Evolutionary conservation across 2,113 vertebrate genomes (phyloP).

Genomic region (Sprattus sprattus): DNA sequence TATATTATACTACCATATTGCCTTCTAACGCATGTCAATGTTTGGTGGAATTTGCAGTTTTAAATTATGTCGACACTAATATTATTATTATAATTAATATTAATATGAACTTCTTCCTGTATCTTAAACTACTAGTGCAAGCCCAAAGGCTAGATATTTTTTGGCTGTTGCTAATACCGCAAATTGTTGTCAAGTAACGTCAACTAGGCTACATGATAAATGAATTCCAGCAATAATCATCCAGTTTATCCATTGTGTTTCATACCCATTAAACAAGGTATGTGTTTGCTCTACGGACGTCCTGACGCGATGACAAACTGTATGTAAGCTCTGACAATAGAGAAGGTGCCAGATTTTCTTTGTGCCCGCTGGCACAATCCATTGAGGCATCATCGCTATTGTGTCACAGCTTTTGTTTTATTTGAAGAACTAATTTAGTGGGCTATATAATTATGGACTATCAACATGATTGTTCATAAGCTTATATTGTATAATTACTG

Average conservation of each 20-base stretch:
- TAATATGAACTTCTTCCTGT: neutral
- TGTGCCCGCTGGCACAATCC: constrained; percentile 59
- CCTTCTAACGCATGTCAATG: neutral
- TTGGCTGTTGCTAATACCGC: neutral
- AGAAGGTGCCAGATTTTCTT: constrained; percentile 70
- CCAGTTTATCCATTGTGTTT: neutral
- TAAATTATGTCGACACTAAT: neutral
- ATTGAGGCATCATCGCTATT: constrained; percentile 68
- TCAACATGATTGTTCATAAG: constrained; percentile 11
- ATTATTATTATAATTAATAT: neutral
- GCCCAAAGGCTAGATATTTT: neutral
- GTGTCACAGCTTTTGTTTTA: constrained; percentile 40
- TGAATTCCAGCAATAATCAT: neutral
- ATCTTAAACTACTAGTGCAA: neutral
- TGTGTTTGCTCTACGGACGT: constrained; percentile 57
- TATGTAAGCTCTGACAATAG: constrained; percentile 61
- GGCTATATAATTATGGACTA: constrained; percentile 57
- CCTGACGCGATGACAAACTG: constrained; percentile 62
- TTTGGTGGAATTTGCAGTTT: neutral
- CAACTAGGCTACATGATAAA: neutral
- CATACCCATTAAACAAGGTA: constrained; percentile 26
- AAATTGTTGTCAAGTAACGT: neutral
- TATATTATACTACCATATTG: neutral
- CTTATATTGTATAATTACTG: neutral
- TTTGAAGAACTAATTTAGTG: constrained; percentile 39